phyloP scores from a whole-genome alignment of 2,113 vertebrate species.

The Ailuropoda melanoleuca region DNA sequence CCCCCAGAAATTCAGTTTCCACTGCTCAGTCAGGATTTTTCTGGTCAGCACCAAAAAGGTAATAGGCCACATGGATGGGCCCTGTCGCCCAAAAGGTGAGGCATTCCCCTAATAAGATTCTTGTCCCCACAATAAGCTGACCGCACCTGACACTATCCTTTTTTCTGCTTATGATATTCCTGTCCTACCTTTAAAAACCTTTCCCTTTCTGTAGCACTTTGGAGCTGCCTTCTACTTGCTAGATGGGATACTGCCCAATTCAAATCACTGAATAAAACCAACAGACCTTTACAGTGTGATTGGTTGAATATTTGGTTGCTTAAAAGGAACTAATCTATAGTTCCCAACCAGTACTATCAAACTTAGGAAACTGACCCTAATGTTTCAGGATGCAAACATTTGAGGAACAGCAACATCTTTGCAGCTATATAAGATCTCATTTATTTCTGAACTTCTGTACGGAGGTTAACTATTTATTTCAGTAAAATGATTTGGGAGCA shows the following conservation, averaged over 20 bases:
- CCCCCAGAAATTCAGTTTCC: neutral
- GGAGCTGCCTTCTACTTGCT: neutral
- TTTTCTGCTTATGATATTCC: neutral
- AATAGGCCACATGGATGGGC: neutral
- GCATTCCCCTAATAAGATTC: neutral
- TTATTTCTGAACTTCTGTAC: neutral
- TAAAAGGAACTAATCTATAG: too few species aligned
- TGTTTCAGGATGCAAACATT: neutral
- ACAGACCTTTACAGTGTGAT: neutral
- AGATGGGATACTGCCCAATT: neutral
- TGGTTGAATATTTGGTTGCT: neutral
- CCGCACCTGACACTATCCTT: neutral
- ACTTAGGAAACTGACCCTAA: neutral
- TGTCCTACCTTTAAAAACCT: neutral
- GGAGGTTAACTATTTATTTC: neutral
- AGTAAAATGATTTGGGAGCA: neutral
- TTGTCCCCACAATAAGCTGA: neutral
- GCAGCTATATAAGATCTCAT: neutral
- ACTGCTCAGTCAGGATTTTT: neutral
- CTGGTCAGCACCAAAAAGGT: neutral
- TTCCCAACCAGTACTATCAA: neutral
- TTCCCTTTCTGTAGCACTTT: neutral
- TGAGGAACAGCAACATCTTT: neutral
- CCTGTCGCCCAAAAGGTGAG: neutral
- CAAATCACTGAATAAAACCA: neutral